phyloP scores from a whole-genome alignment of 2,113 vertebrate genomes.

The Clarias magur region DNA sequence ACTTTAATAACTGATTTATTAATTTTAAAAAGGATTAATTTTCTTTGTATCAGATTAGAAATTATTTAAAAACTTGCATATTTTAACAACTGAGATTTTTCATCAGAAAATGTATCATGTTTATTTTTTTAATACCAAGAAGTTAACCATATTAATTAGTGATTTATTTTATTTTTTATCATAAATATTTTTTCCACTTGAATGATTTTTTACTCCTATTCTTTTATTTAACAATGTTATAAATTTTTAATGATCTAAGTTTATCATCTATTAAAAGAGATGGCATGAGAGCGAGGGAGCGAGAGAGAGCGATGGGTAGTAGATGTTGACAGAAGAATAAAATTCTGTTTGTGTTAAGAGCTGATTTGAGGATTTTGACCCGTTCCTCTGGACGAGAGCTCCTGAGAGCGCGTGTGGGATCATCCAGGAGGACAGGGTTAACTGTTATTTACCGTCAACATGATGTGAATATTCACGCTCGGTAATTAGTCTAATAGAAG shows the following conservation, averaged over 20 bases:
- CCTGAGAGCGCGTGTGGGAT: neutral
- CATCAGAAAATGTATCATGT: neutral
- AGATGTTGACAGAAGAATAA: too few species aligned
- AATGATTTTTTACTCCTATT: neutral
- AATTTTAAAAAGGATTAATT: too few species aligned
- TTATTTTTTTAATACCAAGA: neutral
- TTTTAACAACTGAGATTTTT: neutral
- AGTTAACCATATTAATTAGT: neutral
- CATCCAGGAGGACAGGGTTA: neutral
- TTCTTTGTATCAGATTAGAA: too few species aligned
- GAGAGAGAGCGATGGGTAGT: too few species aligned
- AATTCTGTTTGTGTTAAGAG: neutral
- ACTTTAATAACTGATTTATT: neutral
- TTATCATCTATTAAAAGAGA: neutral
- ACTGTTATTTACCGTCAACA: neutral
- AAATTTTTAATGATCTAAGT: neutral
- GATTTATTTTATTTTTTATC: neutral
- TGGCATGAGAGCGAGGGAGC: too few species aligned
- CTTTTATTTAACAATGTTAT: neutral
- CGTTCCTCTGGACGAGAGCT: neutral
- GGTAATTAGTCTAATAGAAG: slow-evolving; percentile 30
- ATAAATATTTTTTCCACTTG: neutral
- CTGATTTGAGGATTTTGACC: neutral
- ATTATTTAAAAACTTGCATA: too few species aligned
- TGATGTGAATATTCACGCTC: slow-evolving; percentile 30